Percentiles rank a stretch among this genome's conserved stretches.
These are phyloP conservation scores for Eurystomus glaucurus DNA, from an alignment of 2,797 vertebrate species.

Conservation along the genomic window DNA sequence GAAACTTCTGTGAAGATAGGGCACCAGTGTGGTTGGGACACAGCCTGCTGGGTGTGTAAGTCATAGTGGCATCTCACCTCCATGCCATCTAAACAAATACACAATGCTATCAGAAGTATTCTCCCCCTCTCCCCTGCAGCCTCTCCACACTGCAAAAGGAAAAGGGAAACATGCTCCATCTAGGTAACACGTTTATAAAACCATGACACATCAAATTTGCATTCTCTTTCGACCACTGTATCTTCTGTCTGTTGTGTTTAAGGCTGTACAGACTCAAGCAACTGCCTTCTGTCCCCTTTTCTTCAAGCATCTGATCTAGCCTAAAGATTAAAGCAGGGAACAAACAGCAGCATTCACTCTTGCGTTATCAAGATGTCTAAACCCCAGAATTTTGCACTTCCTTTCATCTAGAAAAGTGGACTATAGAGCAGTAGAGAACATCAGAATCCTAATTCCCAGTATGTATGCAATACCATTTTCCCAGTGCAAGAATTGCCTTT, in stretches of 20 bases:
- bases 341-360: neutral
- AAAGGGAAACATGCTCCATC: neutral
- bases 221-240: neutral
- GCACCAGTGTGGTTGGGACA: neutral
- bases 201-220: fast-evolving
- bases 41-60: neutral
- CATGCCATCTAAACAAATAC: neutral
- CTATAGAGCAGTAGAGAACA: neutral
- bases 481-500: neutral
- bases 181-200: neutral
- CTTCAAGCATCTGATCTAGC: neutral
- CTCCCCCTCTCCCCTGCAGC: neutral
- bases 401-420: neutral
- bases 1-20: neutral
- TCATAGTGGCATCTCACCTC: neutral
- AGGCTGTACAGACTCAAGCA: neutral
- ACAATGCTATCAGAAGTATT: neutral
- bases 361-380: neutral
- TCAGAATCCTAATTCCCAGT: neutral
- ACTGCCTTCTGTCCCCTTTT: neutral
- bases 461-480: neutral
- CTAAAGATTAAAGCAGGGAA: neutral
- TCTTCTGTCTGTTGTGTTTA: neutral
- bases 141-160: neutral
- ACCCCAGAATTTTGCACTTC: neutral